These are phyloP conservation scores for Callionymus lyra DNA, from an alignment of 2,113 vertebrate genomes.

Conservation along the genomic window DNA sequence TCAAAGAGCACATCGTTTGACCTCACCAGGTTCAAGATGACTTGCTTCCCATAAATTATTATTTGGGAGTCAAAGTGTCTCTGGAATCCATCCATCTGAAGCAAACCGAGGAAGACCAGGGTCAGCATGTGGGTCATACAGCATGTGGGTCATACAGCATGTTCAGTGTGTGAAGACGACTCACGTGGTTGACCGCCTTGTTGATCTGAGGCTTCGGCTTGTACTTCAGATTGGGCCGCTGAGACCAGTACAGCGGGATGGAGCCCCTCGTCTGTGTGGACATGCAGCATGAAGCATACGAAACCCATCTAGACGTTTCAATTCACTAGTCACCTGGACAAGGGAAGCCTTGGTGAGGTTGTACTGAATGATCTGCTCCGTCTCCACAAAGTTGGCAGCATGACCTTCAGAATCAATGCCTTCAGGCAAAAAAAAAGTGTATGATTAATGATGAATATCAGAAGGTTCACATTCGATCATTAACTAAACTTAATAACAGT, in stretches of 20 bases:
- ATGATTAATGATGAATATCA: too few relatives aligned
- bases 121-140: neutral
- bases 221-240: conserved; percentile 92
- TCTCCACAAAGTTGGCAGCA: conserved; percentile 92
- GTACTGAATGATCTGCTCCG: conserved; percentile 89
- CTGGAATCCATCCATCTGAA: conserved; percentile 90
- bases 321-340: conserved; percentile 67
- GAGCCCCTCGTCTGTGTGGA: conserved; percentile 83
- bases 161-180: conserved; percentile 12
- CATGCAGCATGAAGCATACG: conserved; percentile 1
- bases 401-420: conserved; percentile 97
- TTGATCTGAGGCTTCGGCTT: conserved; percentile 92
- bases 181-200: conserved; percentile 86
- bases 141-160: too few relatives aligned
- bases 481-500: too few relatives aligned
- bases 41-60: conserved; percentile 89
- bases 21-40: conserved; percentile 88
- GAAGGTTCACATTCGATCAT: too few relatives aligned
- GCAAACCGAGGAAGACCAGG: conserved; percentile 8
- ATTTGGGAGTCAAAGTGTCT: conserved; percentile 94
- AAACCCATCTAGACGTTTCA: neutral
- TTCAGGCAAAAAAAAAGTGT: conserved; percentile 28
- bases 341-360: conserved; percentile 80
- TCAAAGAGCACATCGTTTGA: too few relatives aligned
- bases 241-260: conserved; percentile 95